phyloP scores from a whole-genome alignment of 2,888 invertebrate species.

The Carabus problematicus region DNA sequence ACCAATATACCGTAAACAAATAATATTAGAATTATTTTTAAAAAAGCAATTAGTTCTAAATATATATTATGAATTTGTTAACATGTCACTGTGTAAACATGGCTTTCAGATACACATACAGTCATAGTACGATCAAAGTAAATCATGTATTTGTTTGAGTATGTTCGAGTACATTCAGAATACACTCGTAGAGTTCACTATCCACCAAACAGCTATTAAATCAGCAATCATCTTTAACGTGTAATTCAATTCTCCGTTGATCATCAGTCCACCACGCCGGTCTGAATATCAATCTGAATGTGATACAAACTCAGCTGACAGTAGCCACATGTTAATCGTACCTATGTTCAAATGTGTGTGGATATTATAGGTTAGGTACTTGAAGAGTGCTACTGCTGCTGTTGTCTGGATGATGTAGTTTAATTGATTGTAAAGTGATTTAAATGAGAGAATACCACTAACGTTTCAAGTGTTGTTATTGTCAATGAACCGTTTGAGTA shows the following conservation, averaged over 20 bases:
- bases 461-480: too few relatives aligned
- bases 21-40: too few relatives aligned
- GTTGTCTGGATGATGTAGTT: too few relatives aligned
- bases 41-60: too few relatives aligned
- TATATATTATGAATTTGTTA: too few relatives aligned
- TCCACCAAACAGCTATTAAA: constrained; percentile 26
- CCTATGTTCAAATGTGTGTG: background rate
- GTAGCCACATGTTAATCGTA: background rate
- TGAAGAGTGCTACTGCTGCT: too few relatives aligned
- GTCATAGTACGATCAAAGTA: background rate
- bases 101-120: background rate
- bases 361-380: too few relatives aligned
- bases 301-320: background rate
- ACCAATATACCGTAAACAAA: too few relatives aligned
- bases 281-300: constrained; percentile 1
- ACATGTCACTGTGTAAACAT: too few relatives aligned
- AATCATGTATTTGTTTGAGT: background rate
- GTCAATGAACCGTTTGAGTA: too few relatives aligned
- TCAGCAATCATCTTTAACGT: constrained; percentile 38
- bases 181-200: constrained; percentile 23
- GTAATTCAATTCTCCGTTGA: constrained; percentile 25
- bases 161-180: background rate
- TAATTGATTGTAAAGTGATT: too few relatives aligned
- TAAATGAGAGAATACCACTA: too few relatives aligned
- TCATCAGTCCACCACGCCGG: constrained; percentile 1